phyloP scores from a whole-genome alignment of 2,888 invertebrate genomes.

The Andrena haemorrhoa region DNA sequence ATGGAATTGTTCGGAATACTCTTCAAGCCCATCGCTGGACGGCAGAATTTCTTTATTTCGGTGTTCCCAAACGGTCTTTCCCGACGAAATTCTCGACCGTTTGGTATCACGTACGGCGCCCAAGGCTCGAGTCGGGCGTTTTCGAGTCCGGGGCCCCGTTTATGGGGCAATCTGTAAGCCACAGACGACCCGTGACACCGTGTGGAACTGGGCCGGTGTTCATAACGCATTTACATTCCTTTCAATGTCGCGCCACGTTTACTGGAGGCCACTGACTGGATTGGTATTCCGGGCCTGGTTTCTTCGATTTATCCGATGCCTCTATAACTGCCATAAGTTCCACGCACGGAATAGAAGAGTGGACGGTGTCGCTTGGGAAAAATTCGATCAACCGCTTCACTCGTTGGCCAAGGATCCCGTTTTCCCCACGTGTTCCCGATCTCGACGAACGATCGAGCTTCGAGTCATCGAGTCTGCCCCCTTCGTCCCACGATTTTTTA shows the following conservation, averaged over 20 bases:
- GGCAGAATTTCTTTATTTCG: constrained; percentile 17
- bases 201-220: constrained; percentile 77
- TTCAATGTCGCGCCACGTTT: constrained; percentile 82
- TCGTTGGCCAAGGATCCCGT: not conserved
- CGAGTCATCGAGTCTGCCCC: too few relatives aligned
- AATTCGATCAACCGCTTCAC: constrained; percentile 21
- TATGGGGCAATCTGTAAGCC: constrained; percentile 74
- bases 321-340: constrained; percentile 69
- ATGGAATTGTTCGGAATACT: not conserved
- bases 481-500: too few relatives aligned
- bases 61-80: constrained; percentile 20
- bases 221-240: constrained; percentile 82
- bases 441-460: not conserved
- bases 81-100: constrained; percentile 43
- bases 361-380: constrained; percentile 39
- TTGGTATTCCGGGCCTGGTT: constrained; percentile 77
- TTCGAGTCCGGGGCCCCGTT: constrained; percentile 54
- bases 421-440: not conserved
- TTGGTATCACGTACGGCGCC: constrained; percentile 62
- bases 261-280: constrained; percentile 77
- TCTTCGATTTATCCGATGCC: constrained; percentile 79
- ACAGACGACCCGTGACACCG: constrained; percentile 63
- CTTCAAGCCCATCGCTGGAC: not conserved
- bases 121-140: constrained; percentile 51
- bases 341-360: constrained; percentile 61